phyloP scores from a whole-genome alignment of 2,888 invertebrate genomes.

The Alloplasta piceator region DNA sequence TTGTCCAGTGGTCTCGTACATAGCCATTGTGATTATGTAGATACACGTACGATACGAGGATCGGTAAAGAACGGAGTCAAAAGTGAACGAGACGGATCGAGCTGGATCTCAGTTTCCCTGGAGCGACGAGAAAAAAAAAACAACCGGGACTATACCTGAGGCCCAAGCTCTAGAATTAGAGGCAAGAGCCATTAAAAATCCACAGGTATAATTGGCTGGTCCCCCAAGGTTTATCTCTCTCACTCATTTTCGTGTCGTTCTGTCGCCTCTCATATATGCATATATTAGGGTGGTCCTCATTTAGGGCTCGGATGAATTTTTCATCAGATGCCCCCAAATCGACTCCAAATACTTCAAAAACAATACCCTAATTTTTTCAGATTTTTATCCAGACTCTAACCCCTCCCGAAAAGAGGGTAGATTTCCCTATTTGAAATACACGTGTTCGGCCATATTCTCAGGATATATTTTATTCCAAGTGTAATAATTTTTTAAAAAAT shows the following conservation, averaged over 20 bases:
- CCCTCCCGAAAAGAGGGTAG: too few relatives aligned
- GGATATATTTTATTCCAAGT: too few relatives aligned
- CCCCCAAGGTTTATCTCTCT: constrained; percentile 36
- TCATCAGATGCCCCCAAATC: too few relatives aligned
- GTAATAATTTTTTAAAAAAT: too few relatives aligned
- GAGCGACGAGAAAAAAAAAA: constrained; percentile 73
- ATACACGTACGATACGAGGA: constrained; percentile 6
- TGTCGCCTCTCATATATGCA: constrained; percentile 20
- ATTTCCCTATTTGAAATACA: too few relatives aligned
- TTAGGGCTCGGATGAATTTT: too few relatives aligned
- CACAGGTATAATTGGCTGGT: constrained; percentile 76
- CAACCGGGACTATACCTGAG: constrained; percentile 68
- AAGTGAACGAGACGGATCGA: constrained; percentile 20
- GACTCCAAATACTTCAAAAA: too few relatives aligned
- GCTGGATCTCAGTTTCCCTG: constrained; percentile 68
- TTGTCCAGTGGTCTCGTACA: too few relatives aligned
- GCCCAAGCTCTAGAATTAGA: constrained; percentile 78
- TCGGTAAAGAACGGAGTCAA: constrained; percentile 37
- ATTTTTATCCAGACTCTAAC: too few relatives aligned
- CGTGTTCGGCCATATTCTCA: too few relatives aligned
- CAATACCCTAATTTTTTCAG: too few relatives aligned
- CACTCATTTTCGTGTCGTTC: constrained; percentile 41
- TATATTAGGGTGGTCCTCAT: too few relatives aligned
- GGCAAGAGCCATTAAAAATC: constrained; percentile 77
- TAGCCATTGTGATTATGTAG: neutral